A percentile compares a stretch with the other conserved stretches of the same genome.
Conservation (phyloP, 2,797 vertebrate genomes). For the Discoglossus pictus region DNA sequence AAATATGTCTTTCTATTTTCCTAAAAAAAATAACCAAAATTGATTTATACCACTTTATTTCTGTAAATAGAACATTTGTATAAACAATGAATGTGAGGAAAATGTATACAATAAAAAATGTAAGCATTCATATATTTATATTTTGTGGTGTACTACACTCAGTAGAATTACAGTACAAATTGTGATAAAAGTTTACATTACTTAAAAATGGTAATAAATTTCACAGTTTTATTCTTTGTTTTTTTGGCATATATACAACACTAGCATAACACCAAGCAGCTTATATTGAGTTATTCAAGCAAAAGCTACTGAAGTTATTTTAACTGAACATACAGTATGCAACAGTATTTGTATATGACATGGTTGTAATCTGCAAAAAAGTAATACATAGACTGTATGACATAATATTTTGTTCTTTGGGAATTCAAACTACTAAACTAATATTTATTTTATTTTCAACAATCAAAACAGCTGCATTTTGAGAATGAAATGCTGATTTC, state of each 20-base stretch:
- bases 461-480: conserved; percentile 45
- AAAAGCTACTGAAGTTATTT: conserved; percentile 17
- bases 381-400: conserved; percentile 59
- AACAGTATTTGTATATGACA: conserved; percentile 40
- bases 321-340: conserved; percentile 16
- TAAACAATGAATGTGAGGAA: conserved; percentile 35
- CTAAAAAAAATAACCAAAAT: background rate
- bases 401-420: conserved; percentile 60
- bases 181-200: conserved; percentile 43
- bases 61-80: conserved; percentile 43
- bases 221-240: conserved; percentile 50
- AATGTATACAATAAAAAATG: conserved; percentile 29
- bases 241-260: conserved; percentile 47
- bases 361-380: conserved; percentile 53
- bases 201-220: conserved; percentile 39
- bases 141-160: conserved; percentile 35
- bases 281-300: conserved; percentile 28
- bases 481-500: conserved; percentile 41
- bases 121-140: conserved; percentile 30
- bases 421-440: conserved; percentile 51
- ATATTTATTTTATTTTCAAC: conserved; percentile 41
- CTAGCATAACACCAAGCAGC: conserved; percentile 16
- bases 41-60: conserved; percentile 30
- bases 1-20: conserved; percentile 2
- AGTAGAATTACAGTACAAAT: conserved; percentile 48